Base-by-base conservation (phyloP, 2,797 vertebrate genomes). In the Channa striata region DNA sequence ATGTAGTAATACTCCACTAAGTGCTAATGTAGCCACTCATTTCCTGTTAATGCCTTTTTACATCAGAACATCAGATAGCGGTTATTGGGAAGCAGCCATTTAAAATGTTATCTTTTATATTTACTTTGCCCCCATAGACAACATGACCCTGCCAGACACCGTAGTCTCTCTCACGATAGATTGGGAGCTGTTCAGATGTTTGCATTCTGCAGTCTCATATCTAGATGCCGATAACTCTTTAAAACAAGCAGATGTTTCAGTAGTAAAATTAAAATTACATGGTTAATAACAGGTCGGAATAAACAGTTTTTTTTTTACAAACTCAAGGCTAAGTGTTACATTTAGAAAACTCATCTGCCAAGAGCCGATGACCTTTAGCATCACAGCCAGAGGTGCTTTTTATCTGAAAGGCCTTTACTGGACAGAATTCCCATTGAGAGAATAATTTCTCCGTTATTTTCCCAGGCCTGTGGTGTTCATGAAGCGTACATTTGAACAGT, bases 341-440 rank as follows among this genome's bases (percentile, higher is more conserved):
- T 49, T 58, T 51, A 23, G 46, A 77, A 39, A 72, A 56, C 17
- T 21, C 11, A n/a, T n/a, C n/a, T n/a, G n/a, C 62, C 66, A 21
- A 47, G 20, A 60, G 36, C 48, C 8, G 10, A 47, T 80, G 53
- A 76, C 63, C 58, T 70, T 71, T 70, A 58, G 40, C 56, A 77
- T 83, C 59, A 70, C 64, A 66, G 69, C 48, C 43, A 65, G 62
- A 61, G 67, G 48, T 59, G 59, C 19, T 20, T 68, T 74, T 85
- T 47, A 74, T 67, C 53, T 17, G 43, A 67, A 72, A 53, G 64
- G 12, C 65, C 52, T 70, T 62, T 62, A 69, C 73, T 71, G 66
- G 43, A 76, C 56, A 67, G 9, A 58, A 37, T 11, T 52, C 74
- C 68, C 59, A 65, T 74, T 57, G 57, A 51, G 39, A 4, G 40